phyloP scores from a whole-genome alignment of 1,140 invertebrate species.

The Luehdorfia chinensis region DNA sequence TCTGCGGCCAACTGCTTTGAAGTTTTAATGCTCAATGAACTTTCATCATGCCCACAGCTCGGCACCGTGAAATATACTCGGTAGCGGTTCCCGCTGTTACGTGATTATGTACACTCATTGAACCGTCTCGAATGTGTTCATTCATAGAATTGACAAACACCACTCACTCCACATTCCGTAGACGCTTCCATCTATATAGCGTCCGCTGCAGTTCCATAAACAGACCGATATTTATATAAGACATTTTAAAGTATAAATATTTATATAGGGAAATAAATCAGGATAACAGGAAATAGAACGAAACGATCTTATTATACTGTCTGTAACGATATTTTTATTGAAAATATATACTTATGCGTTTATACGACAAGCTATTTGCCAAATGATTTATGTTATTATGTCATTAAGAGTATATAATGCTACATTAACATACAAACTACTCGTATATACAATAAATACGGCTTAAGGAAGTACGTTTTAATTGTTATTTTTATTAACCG shows the following conservation, averaged over 20 bases:
- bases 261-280: neutral
- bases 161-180: slow-evolving; percentile 5
- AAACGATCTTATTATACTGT: no score
- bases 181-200: slow-evolving; percentile 4
- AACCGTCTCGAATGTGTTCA: slow-evolving; percentile 19
- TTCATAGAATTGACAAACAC: slow-evolving; percentile 24
- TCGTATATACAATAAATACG: no score
- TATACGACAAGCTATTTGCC: no score
- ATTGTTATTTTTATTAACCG: no score
- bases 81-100: slow-evolving; percentile 12
- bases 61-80: slow-evolving; percentile 16
- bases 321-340: no score
- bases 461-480: no score
- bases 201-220: slow-evolving; percentile 2
- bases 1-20: slow-evolving; percentile 21
- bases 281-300: no score
- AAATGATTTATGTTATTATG: no score
- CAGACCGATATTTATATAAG: slow-evolving; percentile 4
- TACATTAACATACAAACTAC: no score
- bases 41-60: slow-evolving; percentile 29
- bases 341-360: no score
- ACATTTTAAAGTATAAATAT: slow-evolving; percentile 6
- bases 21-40: slow-evolving; percentile 33
- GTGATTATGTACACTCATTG: slow-evolving; percentile 17
- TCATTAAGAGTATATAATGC: no score